Conservation (phyloP, 2,888 invertebrate genomes). For the Tachina lurida region DNA sequence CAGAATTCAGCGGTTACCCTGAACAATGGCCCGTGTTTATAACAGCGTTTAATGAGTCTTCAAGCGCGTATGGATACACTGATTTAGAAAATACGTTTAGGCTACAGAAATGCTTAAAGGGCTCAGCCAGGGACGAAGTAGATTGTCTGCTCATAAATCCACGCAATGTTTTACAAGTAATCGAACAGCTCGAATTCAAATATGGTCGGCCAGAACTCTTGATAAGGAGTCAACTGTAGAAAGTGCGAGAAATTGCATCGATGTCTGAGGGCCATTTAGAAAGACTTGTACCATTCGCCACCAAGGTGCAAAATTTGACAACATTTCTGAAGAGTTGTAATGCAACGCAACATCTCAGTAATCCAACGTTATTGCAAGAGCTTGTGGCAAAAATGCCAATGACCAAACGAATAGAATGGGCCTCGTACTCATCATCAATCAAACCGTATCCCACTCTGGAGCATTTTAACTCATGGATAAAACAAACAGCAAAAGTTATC, state of each 20-base stretch:
- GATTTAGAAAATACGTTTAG: conserved; percentile 20
- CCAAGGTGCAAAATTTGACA: conserved; percentile 34
- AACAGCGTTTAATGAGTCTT: conserved; percentile 13
- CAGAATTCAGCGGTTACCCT: conserved; percentile 2
- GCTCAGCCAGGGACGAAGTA: neutral
- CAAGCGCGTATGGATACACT: conserved; percentile 22
- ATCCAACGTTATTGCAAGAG: conserved; percentile 13
- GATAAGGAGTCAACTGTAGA: conserved; percentile 5
- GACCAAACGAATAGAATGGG: conserved; percentile 27
- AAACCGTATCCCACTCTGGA: neutral
- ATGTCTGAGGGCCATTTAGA: neutral
- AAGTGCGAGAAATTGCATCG: neutral
- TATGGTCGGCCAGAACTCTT: conserved; percentile 32
- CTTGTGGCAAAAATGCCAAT: conserved; percentile 26
- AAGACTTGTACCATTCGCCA: conserved; percentile 17
- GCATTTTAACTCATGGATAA: conserved; percentile 13
- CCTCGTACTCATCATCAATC: conserved; percentile 1
- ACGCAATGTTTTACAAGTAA: conserved; percentile 3
- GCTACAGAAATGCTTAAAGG: conserved; percentile 21
- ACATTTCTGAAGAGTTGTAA: conserved; percentile 19
- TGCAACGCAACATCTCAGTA: conserved; percentile 19
- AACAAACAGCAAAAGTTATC: neutral
- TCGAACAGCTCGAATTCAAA: conserved; percentile 25
- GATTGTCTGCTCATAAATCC: neutral
- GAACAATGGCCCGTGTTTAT: conserved; percentile 21